Conservation (phyloP, 2,113 vertebrate genomes). For the Hypomesus transpacificus region DNA sequence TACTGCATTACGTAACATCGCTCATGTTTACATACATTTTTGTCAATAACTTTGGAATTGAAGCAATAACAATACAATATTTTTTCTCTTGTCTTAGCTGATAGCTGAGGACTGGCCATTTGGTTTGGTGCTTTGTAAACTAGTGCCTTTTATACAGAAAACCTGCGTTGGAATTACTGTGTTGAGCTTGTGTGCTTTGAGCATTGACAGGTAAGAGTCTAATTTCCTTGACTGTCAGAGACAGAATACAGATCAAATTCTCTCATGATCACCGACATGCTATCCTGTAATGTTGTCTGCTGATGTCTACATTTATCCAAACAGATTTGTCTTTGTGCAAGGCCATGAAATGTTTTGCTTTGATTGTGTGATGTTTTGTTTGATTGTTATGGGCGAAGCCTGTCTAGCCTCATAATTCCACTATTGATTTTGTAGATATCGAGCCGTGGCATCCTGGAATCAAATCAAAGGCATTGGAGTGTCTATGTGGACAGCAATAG, state of each 20-base stretch:
- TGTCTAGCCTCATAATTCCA: slow-evolving; percentile 37
- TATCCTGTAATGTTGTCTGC: slow-evolving; percentile 9
- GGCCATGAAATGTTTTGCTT: slow-evolving; percentile 49
- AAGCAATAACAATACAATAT: too few relatives aligned
- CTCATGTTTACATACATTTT: too few relatives aligned
- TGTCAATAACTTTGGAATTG: too few relatives aligned
- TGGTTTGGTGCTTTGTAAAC: slow-evolving; percentile 85
- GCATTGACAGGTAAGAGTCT: slow-evolving; percentile 85
- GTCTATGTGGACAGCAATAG: slow-evolving; percentile 81
- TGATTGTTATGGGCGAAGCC: slow-evolving; percentile 40
- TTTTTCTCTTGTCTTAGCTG: slow-evolving; percentile 64
- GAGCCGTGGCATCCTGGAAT: slow-evolving; percentile 87
- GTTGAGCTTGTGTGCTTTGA: slow-evolving; percentile 87
- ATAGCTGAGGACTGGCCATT: slow-evolving; percentile 91
- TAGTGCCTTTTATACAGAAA: slow-evolving; percentile 92
- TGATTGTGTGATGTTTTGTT: slow-evolving; percentile 26
- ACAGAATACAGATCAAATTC: neutral
- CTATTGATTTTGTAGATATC: slow-evolving; percentile 75
- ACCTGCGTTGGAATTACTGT: slow-evolving; percentile 90
- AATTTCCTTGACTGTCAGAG: neutral
- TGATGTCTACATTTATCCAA: slow-evolving; percentile 48
- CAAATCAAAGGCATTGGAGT: slow-evolving; percentile 84
- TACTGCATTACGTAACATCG: too few relatives aligned
- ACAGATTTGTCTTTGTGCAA: slow-evolving; percentile 46
- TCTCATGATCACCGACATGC: neutral